Evolutionary conservation across 2,113 vertebrate species (phyloP).

Genomic region (Stomatorhinus ivindoensis): DNA sequence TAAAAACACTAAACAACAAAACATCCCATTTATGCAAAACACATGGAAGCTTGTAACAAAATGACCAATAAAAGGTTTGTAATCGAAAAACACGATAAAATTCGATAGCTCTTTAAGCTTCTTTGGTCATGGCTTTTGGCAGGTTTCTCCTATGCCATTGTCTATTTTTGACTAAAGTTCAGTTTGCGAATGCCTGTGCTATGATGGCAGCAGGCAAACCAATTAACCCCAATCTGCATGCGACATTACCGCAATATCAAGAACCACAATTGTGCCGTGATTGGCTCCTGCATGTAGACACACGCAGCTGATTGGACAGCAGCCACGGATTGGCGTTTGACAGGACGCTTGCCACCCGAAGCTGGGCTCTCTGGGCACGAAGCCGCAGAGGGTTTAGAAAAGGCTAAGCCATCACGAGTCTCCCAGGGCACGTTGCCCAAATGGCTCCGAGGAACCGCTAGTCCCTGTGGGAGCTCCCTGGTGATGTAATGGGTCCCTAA

Average conservation of each 20-base stretch:
- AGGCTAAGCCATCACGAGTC: background rate
- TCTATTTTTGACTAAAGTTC: background rate
- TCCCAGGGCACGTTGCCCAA: background rate
- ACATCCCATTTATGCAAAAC: conserved; percentile 32
- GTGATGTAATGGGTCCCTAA: background rate
- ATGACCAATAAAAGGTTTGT: conserved; percentile 54
- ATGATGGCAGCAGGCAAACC: background rate
- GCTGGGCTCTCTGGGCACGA: background rate
- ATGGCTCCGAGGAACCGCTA: background rate
- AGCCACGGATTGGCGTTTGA: background rate
- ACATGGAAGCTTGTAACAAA: conserved; percentile 51
- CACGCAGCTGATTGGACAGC: background rate
- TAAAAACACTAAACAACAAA: conserved; percentile 35
- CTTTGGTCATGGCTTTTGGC: conserved; percentile 54
- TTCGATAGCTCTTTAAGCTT: conserved; percentile 43
- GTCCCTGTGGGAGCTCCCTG: background rate
- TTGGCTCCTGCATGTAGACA: background rate
- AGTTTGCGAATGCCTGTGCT: background rate
- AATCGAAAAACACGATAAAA: conserved; percentile 42
- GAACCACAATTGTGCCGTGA: background rate
- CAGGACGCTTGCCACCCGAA: background rate
- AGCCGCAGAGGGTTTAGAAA: background rate
- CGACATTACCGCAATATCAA: background rate
- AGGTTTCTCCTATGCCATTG: background rate
- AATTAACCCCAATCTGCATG: background rate